Base-by-base conservation (phyloP, 2,797 vertebrate species). In the Octomys mimax region DNA sequence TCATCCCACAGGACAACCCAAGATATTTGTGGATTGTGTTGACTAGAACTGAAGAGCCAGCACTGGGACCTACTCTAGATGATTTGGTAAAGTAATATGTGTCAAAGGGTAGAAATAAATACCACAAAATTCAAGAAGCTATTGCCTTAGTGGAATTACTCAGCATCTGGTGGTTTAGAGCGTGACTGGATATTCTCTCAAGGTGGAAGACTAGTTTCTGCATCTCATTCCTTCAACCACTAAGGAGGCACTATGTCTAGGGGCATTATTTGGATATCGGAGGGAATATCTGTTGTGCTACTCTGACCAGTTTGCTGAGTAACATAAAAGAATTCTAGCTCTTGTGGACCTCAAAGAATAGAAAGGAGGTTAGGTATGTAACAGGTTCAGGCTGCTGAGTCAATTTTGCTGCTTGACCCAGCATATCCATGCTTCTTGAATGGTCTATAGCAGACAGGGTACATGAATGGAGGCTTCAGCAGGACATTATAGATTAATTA, bases 141-240 rank as follows among this genome's bases (percentile, higher is more conserved):
- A 36, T 77, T 87, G 78, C 21, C 33, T 83, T 61, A 26, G 64
- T 82, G 73, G 86, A 87, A 87, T 75, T 66, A 92, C 89, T 82
- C 64, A 42, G 73, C 26, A 62, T 71, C 52, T 22, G 42, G 62
- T 71, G 21, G 39, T 52, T 52, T 92, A 70, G 39, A 83, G 33
- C 26, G 66, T 81, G 42, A 70, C 42, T 16, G 6, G 68, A 62
- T 80, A 42, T 13, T 49, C 26, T 49, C 71, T n/a, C 64, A 86
- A 86, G 10, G 11, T 62, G 62, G 77, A 89, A 89, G 42, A 79
- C 52, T 14, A 78, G 52, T 52, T 70, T 39, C 31, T 71, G 39
- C 33, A 61, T 61, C 22, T 61, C 39, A 78, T 28, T 85, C 73
- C 52, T 79, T 42, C 39, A 90, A 52, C 33, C 71, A 36, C 62